phyloP scores from a whole-genome alignment of 2,888 invertebrate genomes.

The Drosophila borealis region DNA sequence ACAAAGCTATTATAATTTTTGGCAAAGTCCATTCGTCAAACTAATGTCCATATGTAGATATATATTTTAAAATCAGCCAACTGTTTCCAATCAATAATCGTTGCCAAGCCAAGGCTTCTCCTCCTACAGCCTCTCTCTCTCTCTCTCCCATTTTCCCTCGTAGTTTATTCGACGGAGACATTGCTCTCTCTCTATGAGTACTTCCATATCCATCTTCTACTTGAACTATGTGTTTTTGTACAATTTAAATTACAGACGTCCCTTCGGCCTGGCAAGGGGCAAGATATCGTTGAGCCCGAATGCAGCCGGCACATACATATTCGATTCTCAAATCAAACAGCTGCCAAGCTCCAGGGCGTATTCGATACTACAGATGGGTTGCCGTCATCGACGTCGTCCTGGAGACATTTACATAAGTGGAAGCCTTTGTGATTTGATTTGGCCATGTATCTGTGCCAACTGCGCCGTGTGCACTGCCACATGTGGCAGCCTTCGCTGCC shows the following conservation, averaged over 20 bases:
- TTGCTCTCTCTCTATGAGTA: not conserved
- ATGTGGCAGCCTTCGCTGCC: constrained; percentile 31
- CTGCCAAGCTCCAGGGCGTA: constrained; percentile 20
- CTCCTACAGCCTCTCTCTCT: not conserved
- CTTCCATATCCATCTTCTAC: not conserved
- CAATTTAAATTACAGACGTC: constrained; percentile 64
- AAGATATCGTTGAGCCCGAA: constrained; percentile 22
- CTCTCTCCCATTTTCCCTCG: not conserved
- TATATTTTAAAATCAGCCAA: constrained; percentile 3
- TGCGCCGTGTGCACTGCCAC: constrained; percentile 23
- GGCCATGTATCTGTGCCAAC: constrained; percentile 12
- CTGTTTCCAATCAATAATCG: constrained; percentile 52
- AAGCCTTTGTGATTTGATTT: constrained; percentile 48
- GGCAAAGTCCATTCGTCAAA: not conserved
- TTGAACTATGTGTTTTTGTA: constrained; percentile 28
- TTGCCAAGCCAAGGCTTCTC: constrained; percentile 9
- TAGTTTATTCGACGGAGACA: not conserved
- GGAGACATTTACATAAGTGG: constrained; percentile 61
- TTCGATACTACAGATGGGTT: constrained; percentile 14
- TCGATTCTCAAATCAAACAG: constrained; percentile 14
- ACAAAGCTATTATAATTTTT: constrained; percentile 3
- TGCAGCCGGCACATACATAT: constrained; percentile 34
- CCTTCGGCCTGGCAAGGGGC: constrained; percentile 20
- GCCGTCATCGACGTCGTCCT: constrained; percentile 9
- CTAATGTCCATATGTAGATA: not conserved